phyloP scores from a whole-genome alignment of 2,113 vertebrate species.

The Tylochromis polylepis region DNA sequence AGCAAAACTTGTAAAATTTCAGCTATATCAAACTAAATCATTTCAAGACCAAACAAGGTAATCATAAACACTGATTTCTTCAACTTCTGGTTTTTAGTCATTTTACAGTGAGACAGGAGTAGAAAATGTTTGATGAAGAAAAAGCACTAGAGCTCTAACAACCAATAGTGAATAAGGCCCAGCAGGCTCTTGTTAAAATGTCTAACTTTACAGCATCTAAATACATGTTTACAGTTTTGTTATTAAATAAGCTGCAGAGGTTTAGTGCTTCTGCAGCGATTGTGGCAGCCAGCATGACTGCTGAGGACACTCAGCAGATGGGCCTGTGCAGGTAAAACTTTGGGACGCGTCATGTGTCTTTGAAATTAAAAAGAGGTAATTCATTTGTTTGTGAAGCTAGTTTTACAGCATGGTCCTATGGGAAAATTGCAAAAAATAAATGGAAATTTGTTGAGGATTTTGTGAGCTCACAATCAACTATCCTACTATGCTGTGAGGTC shows the following conservation, averaged over 20 bases:
- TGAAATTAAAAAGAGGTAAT: background rate
- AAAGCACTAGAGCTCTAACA: too few species aligned
- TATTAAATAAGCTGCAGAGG: too few species aligned
- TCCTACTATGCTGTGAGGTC: too few species aligned
- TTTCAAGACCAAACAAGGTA: background rate
- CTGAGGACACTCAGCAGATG: background rate
- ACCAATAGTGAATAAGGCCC: too few species aligned
- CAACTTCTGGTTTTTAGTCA: background rate
- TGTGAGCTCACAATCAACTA: background rate
- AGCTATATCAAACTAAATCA: background rate
- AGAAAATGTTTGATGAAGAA: too few species aligned
- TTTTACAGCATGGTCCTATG: background rate
- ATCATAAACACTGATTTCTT: background rate
- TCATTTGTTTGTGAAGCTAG: background rate
- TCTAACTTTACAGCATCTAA: too few species aligned
- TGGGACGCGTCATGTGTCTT: background rate
- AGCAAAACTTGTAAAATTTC: too few species aligned
- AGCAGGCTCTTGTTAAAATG: too few species aligned
- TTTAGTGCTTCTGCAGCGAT: background rate
- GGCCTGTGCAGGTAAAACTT: background rate
- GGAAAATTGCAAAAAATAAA: background rate
- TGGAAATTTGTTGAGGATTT: background rate
- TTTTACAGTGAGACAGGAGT: too few species aligned
- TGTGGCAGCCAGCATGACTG: background rate
- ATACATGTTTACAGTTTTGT: too few species aligned